phyloP scores from a whole-genome alignment of 2,888 invertebrate species.

The Danaus chrysippus region DNA sequence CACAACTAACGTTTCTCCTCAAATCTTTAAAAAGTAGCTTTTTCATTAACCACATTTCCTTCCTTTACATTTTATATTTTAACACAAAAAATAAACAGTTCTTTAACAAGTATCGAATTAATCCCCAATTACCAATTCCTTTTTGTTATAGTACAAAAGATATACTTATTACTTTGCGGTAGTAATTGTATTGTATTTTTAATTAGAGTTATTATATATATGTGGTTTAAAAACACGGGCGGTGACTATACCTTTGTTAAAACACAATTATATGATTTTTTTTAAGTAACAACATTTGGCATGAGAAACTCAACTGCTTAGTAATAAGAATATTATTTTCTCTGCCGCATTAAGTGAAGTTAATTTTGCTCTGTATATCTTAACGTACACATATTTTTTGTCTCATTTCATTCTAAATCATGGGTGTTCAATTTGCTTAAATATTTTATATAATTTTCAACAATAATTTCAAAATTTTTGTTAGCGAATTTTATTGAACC shows the following conservation, averaged over 20 bases:
- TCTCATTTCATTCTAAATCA: no score
- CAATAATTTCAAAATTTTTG: no score
- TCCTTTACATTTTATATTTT: slow-evolving; percentile 3
- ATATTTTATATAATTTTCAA: no score
- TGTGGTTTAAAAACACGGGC: slow-evolving; percentile 44
- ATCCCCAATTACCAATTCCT: slow-evolving; percentile 37
- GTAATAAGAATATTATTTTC: not conserved
- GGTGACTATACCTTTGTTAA: slow-evolving; percentile 42
- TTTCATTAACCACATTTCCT: not conserved
- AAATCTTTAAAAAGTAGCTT: not conserved
- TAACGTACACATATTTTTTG: no score
- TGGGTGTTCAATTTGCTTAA: no score
- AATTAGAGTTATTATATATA: slow-evolving; percentile 43
- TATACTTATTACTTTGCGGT: slow-evolving; percentile 49
- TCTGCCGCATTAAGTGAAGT: not conserved
- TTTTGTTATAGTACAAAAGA: slow-evolving; percentile 37
- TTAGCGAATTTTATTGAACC: no score
- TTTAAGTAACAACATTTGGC: slow-evolving; percentile 28
- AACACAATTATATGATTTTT: slow-evolving; percentile 45
- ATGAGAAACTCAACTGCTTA: slow-evolving; percentile 14
- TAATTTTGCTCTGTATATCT: not conserved
- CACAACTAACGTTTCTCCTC: no score
- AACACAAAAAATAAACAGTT: slow-evolving; percentile 26
- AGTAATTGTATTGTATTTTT: slow-evolving; percentile 54
- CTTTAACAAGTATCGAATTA: slow-evolving; percentile 42